Percentiles rank a stretch among this genome's conserved stretches.
Evolutionary conservation across 1,140 invertebrate genomes (phyloP).

Genomic region (Halesus radiatus): DNA sequence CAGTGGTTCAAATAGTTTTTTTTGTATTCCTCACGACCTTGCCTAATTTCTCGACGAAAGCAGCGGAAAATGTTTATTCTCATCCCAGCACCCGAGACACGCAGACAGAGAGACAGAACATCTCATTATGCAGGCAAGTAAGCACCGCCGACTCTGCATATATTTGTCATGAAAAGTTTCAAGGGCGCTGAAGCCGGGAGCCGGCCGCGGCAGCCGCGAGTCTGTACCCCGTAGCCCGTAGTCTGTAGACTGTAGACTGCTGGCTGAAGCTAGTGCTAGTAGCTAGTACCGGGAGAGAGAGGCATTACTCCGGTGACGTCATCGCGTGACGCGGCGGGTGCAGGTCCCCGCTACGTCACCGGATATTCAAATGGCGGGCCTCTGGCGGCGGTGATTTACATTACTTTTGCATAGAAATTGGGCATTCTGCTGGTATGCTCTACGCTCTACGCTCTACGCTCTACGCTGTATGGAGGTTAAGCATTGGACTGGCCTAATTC

Average conservation of each 20-base stretch:
- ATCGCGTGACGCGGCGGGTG: constrained; percentile 18
- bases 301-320: constrained; percentile 14
- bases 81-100: background rate
- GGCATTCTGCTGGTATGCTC: background rate
- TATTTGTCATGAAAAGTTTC: constrained; percentile 35
- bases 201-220: too few relatives aligned
- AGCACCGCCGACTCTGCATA: constrained; percentile 23
- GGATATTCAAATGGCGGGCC: constrained; percentile 1
- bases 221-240: background rate
- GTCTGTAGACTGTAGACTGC: background rate
- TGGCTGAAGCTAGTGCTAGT: background rate
- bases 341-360: background rate
- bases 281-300: background rate
- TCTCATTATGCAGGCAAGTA: constrained; percentile 19
- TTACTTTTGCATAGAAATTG: constrained; percentile 29
- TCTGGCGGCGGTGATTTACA: constrained; percentile 28
- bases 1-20: too few relatives aligned
- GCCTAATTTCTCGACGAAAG: background rate
- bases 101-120: background rate
- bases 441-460: too few relatives aligned
- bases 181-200: constrained; percentile 10
- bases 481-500: background rate
- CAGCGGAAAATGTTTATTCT: background rate
- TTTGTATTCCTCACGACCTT: background rate
- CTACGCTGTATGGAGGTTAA: background rate